Evolutionary conservation across 2,113 vertebrate genomes (phyloP), one percentile per base, ranked within the genome.

Genomic region (Recurvirostra avosetta): DNA sequence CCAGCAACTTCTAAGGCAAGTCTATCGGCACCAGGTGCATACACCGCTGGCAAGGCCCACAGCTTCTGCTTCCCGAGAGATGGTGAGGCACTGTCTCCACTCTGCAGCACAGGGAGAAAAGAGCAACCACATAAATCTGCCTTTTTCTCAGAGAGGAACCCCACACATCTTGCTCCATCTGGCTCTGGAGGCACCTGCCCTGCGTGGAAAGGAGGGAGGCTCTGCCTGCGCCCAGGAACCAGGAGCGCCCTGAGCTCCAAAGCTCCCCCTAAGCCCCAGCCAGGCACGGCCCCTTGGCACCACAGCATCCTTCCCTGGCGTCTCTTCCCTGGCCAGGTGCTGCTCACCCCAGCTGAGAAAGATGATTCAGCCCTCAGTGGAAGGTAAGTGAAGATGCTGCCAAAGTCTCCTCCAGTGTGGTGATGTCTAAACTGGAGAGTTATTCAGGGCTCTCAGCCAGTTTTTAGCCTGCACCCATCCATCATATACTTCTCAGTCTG

Each of bases 151-250:
- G 49, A 50, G 58, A n/a, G 0, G 0, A 68, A 43, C 11, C 16
- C 49, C 2, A 2, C 6, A 12, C 0, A 1, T 18, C 72, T 80
- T 49, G 41, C 53, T 86, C 36, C 56, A 32, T 30, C 45, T 88
- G 41, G 43, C 22, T 45, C 53, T 8, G 3, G 8, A 53, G 6
- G 55, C 4, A 1, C 12, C 73, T 63, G 50, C 34, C 56, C 23
- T 41, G 40, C 0, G 1, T 0, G 6, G 7, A 12, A 56, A 49
- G 27, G 38, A 92, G 45, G 49, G 25, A 0, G 0, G 9, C 58
- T 76, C 32, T 32, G 36, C n/a, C 32, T 18, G 18, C 2, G 0
- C 34, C 16, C 30, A 52, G 62, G 23, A 85, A 65, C 21, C n/a
- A 45, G 40, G 62, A 63, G 12, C 2, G 2, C 17, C 27, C 11